Base-by-base conservation (phyloP, 2,797 vertebrate species). In the Enteromius unitaeniatus region DNA sequence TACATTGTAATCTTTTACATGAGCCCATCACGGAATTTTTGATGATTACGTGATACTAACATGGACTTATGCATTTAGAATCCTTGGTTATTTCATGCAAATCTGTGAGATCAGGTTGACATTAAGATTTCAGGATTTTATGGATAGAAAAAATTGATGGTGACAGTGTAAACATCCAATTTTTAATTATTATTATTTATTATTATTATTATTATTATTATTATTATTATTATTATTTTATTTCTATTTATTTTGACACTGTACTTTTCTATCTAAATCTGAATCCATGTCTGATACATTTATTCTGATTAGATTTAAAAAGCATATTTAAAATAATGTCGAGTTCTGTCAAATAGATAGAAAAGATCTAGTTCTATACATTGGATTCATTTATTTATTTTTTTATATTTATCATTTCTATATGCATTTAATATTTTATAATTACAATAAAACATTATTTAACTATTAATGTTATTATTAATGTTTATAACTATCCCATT, bases 101-200 rank as follows among this genome's bases (percentile, higher is more conserved):
- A 1, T 28, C 28, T 28, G 28, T 28, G 28, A 28, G 28, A 28
- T 28, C 28, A 28, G 28, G 28, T 28, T 28, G 28, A 78, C 23
- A 64, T 45, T 26, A 34, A 23, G 73, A 75, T 55, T 78, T 77
- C 9, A 47, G n/a, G n/a, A n/a, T n/a, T n/a, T n/a, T n/a, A n/a
- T n/a, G n/a, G n/a, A n/a, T n/a, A n/a, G n/a, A n/a, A n/a, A n/a
- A 26, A 28, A 17, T 15, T 49, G 15, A 53, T 51, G 15, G 21
- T 42, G 11, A 69, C 5, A 73, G 17, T 2, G 19, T 31, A 28
- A 28, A 49, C 15, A 72, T 49, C 14, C 8, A 45, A 45, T 11
- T 49, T 49, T 28, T 10, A 28, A 47, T 9, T 6, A 17, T 26
- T 45, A 15, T 23, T 45, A n/a, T n/a, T n/a, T 51, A 6, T 51